Base-by-base conservation (phyloP, 2,797 vertebrate genomes). In the Botia almorhae region DNA sequence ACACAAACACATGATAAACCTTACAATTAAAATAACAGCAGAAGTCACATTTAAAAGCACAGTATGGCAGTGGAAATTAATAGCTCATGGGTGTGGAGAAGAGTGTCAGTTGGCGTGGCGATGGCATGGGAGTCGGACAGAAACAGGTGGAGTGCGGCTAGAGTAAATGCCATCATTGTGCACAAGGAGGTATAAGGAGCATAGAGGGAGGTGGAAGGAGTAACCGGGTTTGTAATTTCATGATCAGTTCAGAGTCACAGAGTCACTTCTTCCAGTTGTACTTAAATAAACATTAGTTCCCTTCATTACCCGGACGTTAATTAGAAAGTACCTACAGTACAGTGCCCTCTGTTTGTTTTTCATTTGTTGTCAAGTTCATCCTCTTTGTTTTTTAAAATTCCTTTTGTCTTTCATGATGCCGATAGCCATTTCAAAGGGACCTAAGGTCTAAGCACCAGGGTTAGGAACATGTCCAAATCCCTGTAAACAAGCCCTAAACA, bases 51-150 rank as follows among this genome's bases (percentile, higher is more conserved):
- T 90, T 90, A 91, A 83, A 94, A 96, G 96, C 93, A 97, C 94
- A 95, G 92, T 84, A 90, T 95, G 96, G 95, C 94, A 93, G 95
- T 93, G 91, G 92, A 77, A 93, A 90, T 83, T 87, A 93, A 93
- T 91, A 91, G 90, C 91, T 92, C 85, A 48, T 87, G 88, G 85
- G 82, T 84, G 89, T 73, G 70, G 65, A 29, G 58, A 53, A 56
- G 55, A 74, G 80, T 76, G 72, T 78, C 69, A 53, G 78, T 76
- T 75, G 81, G 67, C 78, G 1, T 39, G 61, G 81, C 1, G 46
- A 69, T 70, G 80, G 53, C 55, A 75, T 63, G 65, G 69, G 3
- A 11, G 56, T 29, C 55, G 39, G 70, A 17, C 48, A 72, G 36
- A 73, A 74, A 69, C 33, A 1, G 65, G 60, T 78, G 43, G 74